Percentiles rank a stretch among this genome's conserved stretches.
phyloP scores from a whole-genome alignment of 2,113 vertebrate species.

The Microtus richardsoni region DNA sequence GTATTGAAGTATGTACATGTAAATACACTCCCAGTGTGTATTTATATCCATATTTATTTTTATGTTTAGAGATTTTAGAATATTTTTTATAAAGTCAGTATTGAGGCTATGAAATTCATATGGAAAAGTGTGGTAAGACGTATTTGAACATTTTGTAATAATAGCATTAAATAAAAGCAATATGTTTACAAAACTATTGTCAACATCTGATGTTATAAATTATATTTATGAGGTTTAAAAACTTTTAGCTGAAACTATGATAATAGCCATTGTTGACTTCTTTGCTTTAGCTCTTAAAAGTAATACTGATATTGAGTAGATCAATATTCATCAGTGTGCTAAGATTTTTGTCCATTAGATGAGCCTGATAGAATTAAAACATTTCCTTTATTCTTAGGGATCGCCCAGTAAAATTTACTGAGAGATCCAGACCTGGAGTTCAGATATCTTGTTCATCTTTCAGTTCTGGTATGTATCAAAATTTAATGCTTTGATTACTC shows the following conservation, averaged over 20 bases:
- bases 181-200: slow-evolving; percentile 22
- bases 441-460: slow-evolving; percentile 98
- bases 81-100: not conserved
- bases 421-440: slow-evolving; percentile 96
- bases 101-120: slow-evolving; percentile 1
- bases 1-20: not conserved
- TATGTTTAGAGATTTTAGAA: slow-evolving; percentile 37
- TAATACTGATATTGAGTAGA: slow-evolving; percentile 1
- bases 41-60: not conserved
- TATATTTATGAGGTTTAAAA: slow-evolving; percentile 46
- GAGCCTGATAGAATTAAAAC: slow-evolving; percentile 15
- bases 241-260: not conserved
- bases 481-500: slow-evolving; percentile 8
- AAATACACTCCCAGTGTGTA: not conserved
- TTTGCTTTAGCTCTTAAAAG: slow-evolving; percentile 15
- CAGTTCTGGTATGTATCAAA: slow-evolving; percentile 92
- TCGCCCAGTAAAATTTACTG: slow-evolving; percentile 96
- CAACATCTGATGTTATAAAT: slow-evolving; percentile 21
- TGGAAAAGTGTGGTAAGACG: not conserved
- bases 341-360: slow-evolving; percentile 41
- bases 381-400: slow-evolving; percentile 87
- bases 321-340: not conserved
- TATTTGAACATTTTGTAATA: slow-evolving; percentile 18
- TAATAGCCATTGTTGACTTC: not conserved
- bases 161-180: not conserved